These are phyloP conservation scores for Agonopterix alstromeriana DNA, from an alignment of 2,888 invertebrate genomes.

Conservation along the genomic window DNA sequence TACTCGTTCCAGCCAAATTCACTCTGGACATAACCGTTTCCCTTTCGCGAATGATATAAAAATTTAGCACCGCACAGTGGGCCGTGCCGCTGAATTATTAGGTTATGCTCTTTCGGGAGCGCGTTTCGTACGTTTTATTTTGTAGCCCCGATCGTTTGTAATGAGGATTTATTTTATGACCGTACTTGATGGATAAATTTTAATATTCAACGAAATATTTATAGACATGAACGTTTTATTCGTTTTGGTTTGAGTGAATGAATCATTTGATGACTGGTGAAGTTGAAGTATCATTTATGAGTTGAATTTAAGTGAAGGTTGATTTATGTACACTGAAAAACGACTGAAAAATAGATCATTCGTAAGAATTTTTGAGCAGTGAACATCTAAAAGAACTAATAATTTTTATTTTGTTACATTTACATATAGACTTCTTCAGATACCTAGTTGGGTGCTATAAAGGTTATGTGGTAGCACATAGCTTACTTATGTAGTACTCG, in stretches of 20 bases:
- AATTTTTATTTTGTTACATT: too few relatives aligned
- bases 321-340: too few relatives aligned
- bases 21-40: constrained; percentile 60
- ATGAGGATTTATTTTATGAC: constrained; percentile 33
- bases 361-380: too few relatives aligned
- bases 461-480: too few relatives aligned
- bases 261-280: too few relatives aligned
- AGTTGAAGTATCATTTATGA: too few relatives aligned
- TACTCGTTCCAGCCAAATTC: constrained; percentile 43
- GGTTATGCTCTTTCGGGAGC: constrained; percentile 22
- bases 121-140: constrained; percentile 31
- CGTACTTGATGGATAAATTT: constrained; percentile 27
- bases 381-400: too few relatives aligned
- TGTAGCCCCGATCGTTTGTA: constrained; percentile 28
- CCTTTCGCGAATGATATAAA: constrained; percentile 48
- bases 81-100: constrained; percentile 45
- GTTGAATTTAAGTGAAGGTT: too few relatives aligned
- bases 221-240: not conserved
- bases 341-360: too few relatives aligned
- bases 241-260: not conserved
- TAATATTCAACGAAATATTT: constrained; percentile 12
- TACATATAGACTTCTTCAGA: too few relatives aligned
- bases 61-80: constrained; percentile 56
- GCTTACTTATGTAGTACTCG: too few relatives aligned
- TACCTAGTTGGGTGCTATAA: too few relatives aligned